Conservation (phyloP, 2,797 vertebrate species). For the Hemitrygon akajei region DNA sequence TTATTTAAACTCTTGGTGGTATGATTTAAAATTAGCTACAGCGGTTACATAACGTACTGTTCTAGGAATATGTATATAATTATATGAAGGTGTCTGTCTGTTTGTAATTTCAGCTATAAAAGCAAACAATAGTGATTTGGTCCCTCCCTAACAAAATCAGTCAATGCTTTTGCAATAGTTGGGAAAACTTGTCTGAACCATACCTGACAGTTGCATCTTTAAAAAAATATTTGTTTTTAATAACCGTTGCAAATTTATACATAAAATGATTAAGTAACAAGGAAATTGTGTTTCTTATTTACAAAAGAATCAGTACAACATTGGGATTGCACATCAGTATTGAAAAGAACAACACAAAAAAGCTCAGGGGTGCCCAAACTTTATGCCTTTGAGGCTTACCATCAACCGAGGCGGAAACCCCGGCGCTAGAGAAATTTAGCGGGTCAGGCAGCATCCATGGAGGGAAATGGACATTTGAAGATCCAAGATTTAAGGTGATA, state of each 20-base stretch:
- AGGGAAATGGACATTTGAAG: too few relatives aligned
- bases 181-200: neutral
- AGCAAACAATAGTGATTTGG: neutral
- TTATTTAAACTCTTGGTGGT: neutral
- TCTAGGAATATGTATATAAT: neutral
- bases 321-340: neutral
- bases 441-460: too few relatives aligned
- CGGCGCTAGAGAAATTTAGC: too few relatives aligned
- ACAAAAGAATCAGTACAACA: too few relatives aligned
- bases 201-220: neutral
- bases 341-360: too few relatives aligned
- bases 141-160: neutral
- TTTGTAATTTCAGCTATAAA: neutral
- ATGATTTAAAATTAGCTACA: conserved; percentile 4
- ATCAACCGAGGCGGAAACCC: too few relatives aligned
- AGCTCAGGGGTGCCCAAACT: too few relatives aligned
- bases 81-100: neutral
- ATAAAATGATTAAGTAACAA: neutral
- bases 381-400: too few relatives aligned
- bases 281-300: neutral
- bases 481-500: too few relatives aligned
- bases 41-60: neutral
- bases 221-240: too few relatives aligned
- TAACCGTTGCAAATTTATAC: neutral
- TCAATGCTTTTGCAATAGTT: neutral